Percentiles rank a stretch among this genome's conserved stretches.
Evolutionary conservation across 2,113 vertebrate species (phyloP).

Genomic region (Ctenodactylus gundi): DNA sequence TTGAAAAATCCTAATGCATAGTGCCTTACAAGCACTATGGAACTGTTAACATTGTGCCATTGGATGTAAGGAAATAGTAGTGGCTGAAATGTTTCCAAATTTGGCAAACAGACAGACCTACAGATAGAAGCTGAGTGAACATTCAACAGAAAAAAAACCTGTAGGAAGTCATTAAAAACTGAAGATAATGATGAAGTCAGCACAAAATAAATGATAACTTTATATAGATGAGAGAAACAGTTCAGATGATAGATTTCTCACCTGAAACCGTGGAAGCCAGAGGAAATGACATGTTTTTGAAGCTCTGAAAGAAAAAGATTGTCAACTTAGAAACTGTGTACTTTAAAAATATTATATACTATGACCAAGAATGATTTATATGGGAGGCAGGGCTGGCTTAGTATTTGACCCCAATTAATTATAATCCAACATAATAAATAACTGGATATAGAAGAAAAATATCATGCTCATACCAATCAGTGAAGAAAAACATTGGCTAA

Average conservation of each 20-base stretch:
- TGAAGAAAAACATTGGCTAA: not conserved
- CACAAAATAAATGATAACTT: not conserved
- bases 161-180: not conserved
- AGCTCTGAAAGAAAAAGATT: not conserved
- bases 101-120: too few species aligned
- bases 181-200: not conserved
- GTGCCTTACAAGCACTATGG: too few species aligned
- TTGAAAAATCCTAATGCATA: too few species aligned
- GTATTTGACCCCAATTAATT: not conserved
- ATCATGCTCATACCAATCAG: not conserved
- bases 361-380: not conserved
- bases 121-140: not conserved
- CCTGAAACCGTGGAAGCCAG: not conserved
- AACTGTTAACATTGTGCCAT: too few species aligned
- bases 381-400: not conserved
- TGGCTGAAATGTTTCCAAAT: too few species aligned
- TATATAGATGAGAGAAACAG: not conserved
- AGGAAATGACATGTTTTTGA: not conserved
- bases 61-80: too few species aligned
- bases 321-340: not conserved
- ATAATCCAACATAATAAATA: not conserved
- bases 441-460: constrained; percentile 16
- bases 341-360: not conserved
- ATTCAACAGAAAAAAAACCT: not conserved
- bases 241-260: not conserved